Evolutionary conservation across 2,113 vertebrate species (phyloP).

Genomic region (Astur gentilis): DNA sequence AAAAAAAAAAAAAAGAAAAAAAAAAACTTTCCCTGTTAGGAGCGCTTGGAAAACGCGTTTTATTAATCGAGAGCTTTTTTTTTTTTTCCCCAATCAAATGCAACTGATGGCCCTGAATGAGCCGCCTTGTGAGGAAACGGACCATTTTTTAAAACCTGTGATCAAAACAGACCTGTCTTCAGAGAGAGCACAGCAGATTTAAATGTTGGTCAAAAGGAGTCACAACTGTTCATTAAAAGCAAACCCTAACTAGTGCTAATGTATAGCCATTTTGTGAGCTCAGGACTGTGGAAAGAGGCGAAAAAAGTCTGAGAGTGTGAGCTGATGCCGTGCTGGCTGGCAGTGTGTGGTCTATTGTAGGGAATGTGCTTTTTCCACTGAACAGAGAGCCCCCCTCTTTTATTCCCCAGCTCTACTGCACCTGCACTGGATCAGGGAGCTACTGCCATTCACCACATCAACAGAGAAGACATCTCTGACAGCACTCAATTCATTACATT

Average conservation of each 20-base stretch:
- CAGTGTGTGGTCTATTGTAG: slow-evolving; percentile 98
- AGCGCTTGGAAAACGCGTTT: neutral
- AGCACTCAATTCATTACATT: slow-evolving; percentile 90
- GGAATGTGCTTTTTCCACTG: slow-evolving; percentile 83
- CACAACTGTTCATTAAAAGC: slow-evolving; percentile 78
- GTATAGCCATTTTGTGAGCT: slow-evolving; percentile 82
- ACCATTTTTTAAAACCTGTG: slow-evolving; percentile 50
- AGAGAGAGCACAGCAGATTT: slow-evolving; percentile 66
- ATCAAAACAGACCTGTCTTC: slow-evolving; percentile 63
- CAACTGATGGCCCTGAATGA: slow-evolving; percentile 10
- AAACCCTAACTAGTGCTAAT: slow-evolving; percentile 71
- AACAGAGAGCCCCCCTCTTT: slow-evolving; percentile 76
- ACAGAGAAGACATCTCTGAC: slow-evolving; percentile 88
- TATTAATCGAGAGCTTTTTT: neutral
- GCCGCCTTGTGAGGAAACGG: slow-evolving; percentile 9
- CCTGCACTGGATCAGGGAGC: slow-evolving; percentile 93
- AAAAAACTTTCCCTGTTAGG: neutral
- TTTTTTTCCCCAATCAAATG: neutral
- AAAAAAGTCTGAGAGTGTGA: slow-evolving; percentile 76
- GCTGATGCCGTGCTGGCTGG: slow-evolving; percentile 93
- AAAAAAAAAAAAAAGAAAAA: neutral
- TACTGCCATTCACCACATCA: slow-evolving; percentile 90
- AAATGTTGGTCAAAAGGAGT: slow-evolving; percentile 71
- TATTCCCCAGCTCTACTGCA: slow-evolving; percentile 83
- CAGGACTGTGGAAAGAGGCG: slow-evolving; percentile 71